These are phyloP conservation scores for Plebejus argus DNA, from an alignment of 2,888 invertebrate species.

Conservation along the genomic window DNA sequence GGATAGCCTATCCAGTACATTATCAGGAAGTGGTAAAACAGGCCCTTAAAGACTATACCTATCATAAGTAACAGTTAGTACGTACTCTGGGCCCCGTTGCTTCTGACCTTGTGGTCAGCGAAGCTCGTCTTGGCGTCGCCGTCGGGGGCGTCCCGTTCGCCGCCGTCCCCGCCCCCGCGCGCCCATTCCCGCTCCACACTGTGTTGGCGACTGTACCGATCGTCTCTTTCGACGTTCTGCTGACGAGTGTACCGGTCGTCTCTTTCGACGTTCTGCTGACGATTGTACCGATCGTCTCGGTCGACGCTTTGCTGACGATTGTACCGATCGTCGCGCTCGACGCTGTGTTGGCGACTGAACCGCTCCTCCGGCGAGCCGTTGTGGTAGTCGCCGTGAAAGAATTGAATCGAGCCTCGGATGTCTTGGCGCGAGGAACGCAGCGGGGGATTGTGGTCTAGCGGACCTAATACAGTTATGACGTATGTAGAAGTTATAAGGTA, in stretches of 20 bases:
- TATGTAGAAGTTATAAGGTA: no score
- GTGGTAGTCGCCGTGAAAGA: constrained; percentile 83
- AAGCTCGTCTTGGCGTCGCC: constrained; percentile 84
- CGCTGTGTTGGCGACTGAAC: constrained; percentile 59
- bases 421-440: constrained; percentile 89
- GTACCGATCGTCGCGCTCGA: constrained; percentile 64
- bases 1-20: no score
- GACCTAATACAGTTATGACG: constrained; percentile 52
- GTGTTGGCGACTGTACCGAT: constrained; percentile 11
- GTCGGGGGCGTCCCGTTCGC: constrained; percentile 81
- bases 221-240: constrained; percentile 71
- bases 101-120: constrained; percentile 84
- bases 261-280: not conserved
- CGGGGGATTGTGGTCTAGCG: constrained; percentile 84
- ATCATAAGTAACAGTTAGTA: constrained; percentile 39
- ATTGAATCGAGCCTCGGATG: constrained; percentile 85
- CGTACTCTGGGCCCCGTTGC: constrained; percentile 75
- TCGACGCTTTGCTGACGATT: constrained; percentile 59
- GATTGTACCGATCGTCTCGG: constrained; percentile 51
- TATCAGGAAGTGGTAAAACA: no score
- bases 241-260: constrained; percentile 51
- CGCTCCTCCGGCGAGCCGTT: constrained; percentile 59
- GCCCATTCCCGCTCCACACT: constrained; percentile 52
- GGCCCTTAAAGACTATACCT: not conserved
- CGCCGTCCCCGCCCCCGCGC: constrained; percentile 76